Evolutionary conservation across 2,113 vertebrate genomes (phyloP).

Genomic region (Dolichotis patagonum): DNA sequence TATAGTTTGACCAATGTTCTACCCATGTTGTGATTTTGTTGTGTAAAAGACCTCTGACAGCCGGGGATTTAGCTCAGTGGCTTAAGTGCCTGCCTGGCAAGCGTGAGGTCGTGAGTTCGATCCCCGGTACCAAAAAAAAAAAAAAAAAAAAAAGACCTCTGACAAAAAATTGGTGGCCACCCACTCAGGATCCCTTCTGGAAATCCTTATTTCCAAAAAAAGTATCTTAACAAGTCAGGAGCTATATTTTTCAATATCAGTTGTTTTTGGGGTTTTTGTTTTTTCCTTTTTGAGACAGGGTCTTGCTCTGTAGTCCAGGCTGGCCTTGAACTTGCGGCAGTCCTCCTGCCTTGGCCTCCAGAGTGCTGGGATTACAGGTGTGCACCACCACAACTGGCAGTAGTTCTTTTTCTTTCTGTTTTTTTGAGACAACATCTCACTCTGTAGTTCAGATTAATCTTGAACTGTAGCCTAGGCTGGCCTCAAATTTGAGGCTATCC

Average conservation of each 20-base stretch:
- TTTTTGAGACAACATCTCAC: neutral
- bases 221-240: neutral
- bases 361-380: neutral
- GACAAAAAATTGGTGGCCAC: neutral
- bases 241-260: neutral
- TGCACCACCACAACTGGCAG: neutral
- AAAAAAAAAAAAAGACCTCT: too few relatives aligned
- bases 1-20: neutral
- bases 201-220: neutral
- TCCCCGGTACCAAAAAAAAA: too few relatives aligned
- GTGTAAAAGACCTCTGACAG: too few relatives aligned
- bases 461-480: neutral
- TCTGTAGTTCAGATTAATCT: neutral
- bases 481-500: neutral
- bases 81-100: too few relatives aligned
- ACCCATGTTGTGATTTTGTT: neutral
- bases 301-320: neutral
- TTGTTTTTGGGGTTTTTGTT: neutral
- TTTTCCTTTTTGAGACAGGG: neutral
- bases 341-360: neutral
- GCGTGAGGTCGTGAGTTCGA: too few relatives aligned
- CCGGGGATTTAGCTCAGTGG: too few relatives aligned
- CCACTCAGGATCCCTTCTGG: neutral
- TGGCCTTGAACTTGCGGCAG: neutral
- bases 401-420: neutral